Evolutionary conservation across 2,888 invertebrate genomes (phyloP), one percentile per base, ranked within the genome.

Genomic region (Eilema sororculum): DNA sequence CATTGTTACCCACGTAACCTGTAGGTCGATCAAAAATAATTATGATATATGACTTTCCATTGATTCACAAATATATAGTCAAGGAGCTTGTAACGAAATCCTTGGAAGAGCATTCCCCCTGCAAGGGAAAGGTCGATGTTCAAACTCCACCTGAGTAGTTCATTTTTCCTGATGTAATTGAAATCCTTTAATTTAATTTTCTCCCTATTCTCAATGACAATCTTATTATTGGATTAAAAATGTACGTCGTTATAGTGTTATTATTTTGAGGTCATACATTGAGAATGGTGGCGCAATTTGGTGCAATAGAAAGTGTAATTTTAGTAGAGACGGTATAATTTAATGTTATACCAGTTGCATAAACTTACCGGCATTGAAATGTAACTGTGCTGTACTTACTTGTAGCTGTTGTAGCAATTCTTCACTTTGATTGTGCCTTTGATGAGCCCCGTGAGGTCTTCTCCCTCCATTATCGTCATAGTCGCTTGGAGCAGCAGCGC

Each of bases 391-490:
- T n/a, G 12, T 13, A 58, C n/a, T 96, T 96, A 99, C 99, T 98
- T 99, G 95, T 99, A 99, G 13, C 98, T 97, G 91, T 97, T 97
- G 93, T 97, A 98, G 91, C 99, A 99, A 73, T 97, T 97, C 79
- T 98, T 96, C 81, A 99, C 98, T 95, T 99, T 98, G 78, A 99
- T 96, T 59, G 99, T 98, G 77, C 99, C 99, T 89, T 98, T 98
- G 75, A 99, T 97, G 84, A 99, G 97, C 86, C 98, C 98, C 67
- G 98, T 96, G 73, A 99, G 95, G 60, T 98, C 99, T 90, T 99
- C 99, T 87, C 99, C 99, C 87, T 99, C 99, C 86, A 99, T 97
- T 87, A 99, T 98, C 22, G 98, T 98, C 76, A 99, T 96, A 88
- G 99, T 96, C 0, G 99, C 98, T 86, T 98, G 97, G 72, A 99